phyloP scores from a whole-genome alignment of 2,797 vertebrate species.

The Toxotes lorentzi region DNA sequence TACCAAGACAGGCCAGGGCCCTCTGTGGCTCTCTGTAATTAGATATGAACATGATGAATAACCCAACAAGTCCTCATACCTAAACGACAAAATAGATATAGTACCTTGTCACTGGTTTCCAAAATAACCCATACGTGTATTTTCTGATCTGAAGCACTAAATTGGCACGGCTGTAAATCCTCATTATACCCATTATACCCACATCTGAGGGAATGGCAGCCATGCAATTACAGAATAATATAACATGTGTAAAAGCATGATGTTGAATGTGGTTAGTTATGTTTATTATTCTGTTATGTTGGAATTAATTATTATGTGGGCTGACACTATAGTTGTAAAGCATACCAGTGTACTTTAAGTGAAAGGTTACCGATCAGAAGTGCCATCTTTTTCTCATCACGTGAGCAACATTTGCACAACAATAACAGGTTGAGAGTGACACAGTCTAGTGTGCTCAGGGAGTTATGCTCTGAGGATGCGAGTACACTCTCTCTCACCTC shows the following conservation, averaged over 20 bases:
- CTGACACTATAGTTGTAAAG: neutral
- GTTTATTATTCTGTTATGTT: neutral
- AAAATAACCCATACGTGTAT: neutral
- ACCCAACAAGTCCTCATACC: slow-evolving; percentile 27
- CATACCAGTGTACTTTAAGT: slow-evolving; percentile 2
- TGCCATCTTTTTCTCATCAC: slow-evolving; percentile 29
- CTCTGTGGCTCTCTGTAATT: slow-evolving; percentile 32
- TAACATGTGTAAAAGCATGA: slow-evolving; percentile 1
- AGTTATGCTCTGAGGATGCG: slow-evolving; percentile 57
- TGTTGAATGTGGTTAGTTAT: neutral
- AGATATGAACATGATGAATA: slow-evolving; percentile 49
- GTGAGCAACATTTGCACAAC: slow-evolving; percentile 62
- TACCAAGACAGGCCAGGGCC: slow-evolving; percentile 32
- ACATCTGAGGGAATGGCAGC: neutral
- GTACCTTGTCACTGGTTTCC: neutral
- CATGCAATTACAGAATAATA: neutral
- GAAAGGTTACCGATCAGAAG: slow-evolving; percentile 31
- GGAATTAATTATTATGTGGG: neutral
- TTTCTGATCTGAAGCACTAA: neutral
- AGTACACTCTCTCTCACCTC: slow-evolving; percentile 47
- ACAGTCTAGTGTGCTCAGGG: slow-evolving; percentile 49
- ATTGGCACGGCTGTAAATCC: neutral
- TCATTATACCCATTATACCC: neutral
- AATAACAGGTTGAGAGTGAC: slow-evolving; percentile 69
- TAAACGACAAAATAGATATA: neutral